A percentile compares a stretch with the other conserved stretches of the same genome.
These are phyloP conservation scores for Staurois parvus DNA, from an alignment of 2,797 vertebrate genomes.

Conservation along the genomic window DNA sequence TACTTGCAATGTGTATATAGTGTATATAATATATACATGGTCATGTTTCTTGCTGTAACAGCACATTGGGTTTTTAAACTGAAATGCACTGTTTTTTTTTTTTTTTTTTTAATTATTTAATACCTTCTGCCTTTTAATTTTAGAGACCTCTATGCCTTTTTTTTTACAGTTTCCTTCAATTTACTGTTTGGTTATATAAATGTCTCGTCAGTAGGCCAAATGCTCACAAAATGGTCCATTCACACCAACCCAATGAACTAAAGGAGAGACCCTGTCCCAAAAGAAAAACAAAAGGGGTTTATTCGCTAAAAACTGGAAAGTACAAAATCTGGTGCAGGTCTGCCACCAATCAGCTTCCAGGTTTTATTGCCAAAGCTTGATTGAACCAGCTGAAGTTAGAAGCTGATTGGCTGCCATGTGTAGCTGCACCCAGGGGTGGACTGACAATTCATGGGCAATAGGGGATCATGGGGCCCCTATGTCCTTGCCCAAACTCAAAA, in stretches of 20 bases:
- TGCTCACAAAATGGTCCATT: background rate
- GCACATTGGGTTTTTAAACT: constrained; percentile 14
- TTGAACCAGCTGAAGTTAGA: too few species aligned
- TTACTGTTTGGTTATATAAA: background rate
- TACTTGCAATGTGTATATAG: constrained; percentile 43
- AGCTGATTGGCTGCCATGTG: too few species aligned
- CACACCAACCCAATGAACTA: background rate
- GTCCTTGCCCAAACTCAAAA: too few species aligned
- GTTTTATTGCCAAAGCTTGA: too few species aligned
- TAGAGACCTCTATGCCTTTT: constrained; percentile 1
- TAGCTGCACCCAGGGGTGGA: too few species aligned
- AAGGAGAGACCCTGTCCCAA: too few species aligned
- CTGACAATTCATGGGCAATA: too few species aligned
- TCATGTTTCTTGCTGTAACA: background rate
- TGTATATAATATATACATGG: constrained; percentile 34
- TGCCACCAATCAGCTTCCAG: too few species aligned
- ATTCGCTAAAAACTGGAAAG: too few species aligned
- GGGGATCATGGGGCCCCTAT: too few species aligned
- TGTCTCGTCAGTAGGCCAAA: background rate
- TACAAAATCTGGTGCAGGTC: too few species aligned
- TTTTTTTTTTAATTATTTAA: background rate
- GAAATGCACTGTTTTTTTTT: constrained; percentile 49
- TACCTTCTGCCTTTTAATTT: constrained; percentile 4
- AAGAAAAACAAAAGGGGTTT: too few species aligned
- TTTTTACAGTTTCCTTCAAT: background rate